These are phyloP conservation scores for Hyles lineata DNA, from an alignment of 2,888 invertebrate species.

Conservation along the genomic window DNA sequence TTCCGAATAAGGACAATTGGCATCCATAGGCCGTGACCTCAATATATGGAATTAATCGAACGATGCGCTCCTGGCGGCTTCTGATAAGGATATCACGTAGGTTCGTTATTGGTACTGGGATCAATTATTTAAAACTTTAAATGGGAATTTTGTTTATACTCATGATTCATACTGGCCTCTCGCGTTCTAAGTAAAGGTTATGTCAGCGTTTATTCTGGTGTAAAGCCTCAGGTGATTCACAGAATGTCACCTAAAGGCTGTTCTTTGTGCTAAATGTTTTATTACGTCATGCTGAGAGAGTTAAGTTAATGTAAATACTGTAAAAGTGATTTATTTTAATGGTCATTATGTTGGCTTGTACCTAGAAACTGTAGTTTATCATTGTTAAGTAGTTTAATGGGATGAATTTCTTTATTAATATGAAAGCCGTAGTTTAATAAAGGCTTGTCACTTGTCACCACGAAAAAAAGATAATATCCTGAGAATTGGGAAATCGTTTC, in stretches of 20 bases:
- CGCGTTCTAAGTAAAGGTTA: slow-evolving; percentile 26
- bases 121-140: slow-evolving; percentile 47
- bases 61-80: not conserved
- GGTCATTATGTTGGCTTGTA: no score
- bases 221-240: slow-evolving; percentile 26
- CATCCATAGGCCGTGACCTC: not conserved
- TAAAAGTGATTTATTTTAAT: not conserved
- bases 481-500: no score
- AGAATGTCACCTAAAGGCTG: slow-evolving; percentile 1
- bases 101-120: slow-evolving; percentile 11
- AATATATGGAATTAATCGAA: slow-evolving; percentile 3
- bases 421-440: no score
- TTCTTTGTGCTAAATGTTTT: slow-evolving; percentile 11
- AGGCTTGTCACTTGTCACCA: no score
- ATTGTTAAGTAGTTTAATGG: no score
- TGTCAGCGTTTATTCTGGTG: slow-evolving; percentile 28
- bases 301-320: not conserved
- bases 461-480: no score
- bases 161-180: slow-evolving; percentile 26
- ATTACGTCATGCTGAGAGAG: slow-evolving; percentile 13
- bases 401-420: no score
- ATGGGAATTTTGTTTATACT: slow-evolving; percentile 34
- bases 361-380: no score
- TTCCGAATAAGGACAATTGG: not conserved
- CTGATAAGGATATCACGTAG: slow-evolving; percentile 16